Conservation (phyloP, 2,888 invertebrate species). For the Lochmaea crataegi region DNA sequence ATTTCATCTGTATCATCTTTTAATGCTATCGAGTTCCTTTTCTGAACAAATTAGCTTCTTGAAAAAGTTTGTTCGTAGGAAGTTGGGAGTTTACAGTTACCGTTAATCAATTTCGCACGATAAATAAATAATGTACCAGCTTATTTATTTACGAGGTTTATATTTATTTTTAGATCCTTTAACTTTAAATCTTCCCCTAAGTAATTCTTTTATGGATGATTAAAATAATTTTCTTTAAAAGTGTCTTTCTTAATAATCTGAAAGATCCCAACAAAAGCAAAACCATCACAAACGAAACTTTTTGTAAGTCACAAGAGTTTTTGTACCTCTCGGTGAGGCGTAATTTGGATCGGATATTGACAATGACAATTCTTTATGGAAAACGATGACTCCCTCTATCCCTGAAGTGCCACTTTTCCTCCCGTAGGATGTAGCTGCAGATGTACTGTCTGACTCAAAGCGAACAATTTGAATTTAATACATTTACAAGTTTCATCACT, state of each 20-base stretch:
- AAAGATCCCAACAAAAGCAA: not conserved
- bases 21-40: too few relatives aligned
- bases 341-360: constrained; percentile 1
- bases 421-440: too few relatives aligned
- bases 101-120: not conserved
- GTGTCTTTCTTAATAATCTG: too few relatives aligned
- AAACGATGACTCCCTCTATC: not conserved
- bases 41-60: not conserved
- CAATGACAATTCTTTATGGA: not conserved
- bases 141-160: not conserved
- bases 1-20: too few relatives aligned
- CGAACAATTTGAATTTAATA: too few relatives aligned
- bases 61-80: not conserved
- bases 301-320: too few relatives aligned
- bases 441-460: too few relatives aligned
- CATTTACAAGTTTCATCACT: too few relatives aligned
- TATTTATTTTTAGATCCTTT: not conserved
- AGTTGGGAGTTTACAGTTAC: not conserved
- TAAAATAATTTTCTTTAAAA: too few relatives aligned
- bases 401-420: too few relatives aligned
- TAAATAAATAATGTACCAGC: constrained; percentile 1
- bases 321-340: not conserved
- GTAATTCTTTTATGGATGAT: too few relatives aligned
- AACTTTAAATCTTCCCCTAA: not conserved
- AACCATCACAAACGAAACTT: not conserved